These are phyloP conservation scores for Acleris sparsana DNA, from an alignment of 2,888 invertebrate genomes.

Conservation along the genomic window DNA sequence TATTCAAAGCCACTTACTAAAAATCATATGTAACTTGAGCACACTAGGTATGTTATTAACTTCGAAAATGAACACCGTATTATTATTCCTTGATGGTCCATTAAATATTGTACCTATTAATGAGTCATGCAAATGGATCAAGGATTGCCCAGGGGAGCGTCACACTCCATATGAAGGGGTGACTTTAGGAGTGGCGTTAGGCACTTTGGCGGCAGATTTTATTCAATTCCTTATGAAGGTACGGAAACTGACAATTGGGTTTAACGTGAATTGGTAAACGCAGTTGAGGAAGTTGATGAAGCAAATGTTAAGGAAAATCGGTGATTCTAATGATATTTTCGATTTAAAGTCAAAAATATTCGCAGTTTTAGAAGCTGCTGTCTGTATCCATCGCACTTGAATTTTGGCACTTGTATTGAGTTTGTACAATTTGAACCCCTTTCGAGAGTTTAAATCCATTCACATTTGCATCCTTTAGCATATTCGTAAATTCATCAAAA, in stretches of 20 bases:
- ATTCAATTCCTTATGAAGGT: neutral
- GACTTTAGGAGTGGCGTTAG: slow-evolving; percentile 13
- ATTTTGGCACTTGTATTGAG: too few relatives aligned
- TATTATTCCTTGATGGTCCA: neutral
- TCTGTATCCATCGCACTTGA: too few relatives aligned
- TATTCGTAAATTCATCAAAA: neutral
- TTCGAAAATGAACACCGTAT: neutral
- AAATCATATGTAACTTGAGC: too few relatives aligned
- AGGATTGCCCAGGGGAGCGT: slow-evolving; percentile 8
- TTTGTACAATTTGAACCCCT: neutral
- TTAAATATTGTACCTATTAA: slow-evolving; percentile 14
- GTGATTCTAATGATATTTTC: too few relatives aligned
- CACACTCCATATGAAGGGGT: slow-evolving; percentile 19
- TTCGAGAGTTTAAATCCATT: neutral
- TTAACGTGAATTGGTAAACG: too few relatives aligned
- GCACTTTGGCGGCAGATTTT: slow-evolving; percentile 5
- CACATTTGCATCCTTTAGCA: neutral
- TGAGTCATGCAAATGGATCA: slow-evolving; percentile 14
- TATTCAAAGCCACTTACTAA: too few relatives aligned
- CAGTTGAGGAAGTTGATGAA: too few relatives aligned
- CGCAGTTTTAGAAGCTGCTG: too few relatives aligned
- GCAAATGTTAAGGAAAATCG: too few relatives aligned
- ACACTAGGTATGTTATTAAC: neutral
- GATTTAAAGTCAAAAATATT: too few relatives aligned
- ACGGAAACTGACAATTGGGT: too few relatives aligned